Conservation (phyloP, 1,140 invertebrate genomes). For the Nautilus pompilius region DNA sequence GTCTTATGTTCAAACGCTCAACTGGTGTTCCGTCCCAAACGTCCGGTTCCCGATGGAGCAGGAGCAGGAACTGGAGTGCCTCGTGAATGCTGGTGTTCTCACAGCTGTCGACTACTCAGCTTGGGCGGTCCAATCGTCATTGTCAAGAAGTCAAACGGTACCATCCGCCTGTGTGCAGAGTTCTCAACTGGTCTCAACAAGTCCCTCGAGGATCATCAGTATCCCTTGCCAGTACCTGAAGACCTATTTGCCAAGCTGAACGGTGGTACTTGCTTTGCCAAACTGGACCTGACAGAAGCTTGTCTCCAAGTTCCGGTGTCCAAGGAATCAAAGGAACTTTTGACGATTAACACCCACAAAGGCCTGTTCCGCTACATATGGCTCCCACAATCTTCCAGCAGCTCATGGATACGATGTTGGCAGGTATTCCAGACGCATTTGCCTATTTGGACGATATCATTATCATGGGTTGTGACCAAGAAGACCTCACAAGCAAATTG, state of each 20-base stretch:
- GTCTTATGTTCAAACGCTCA: too few species aligned
- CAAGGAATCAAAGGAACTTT: conserved; percentile 19
- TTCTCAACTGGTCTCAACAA: conserved; percentile 43
- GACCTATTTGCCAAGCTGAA: conserved; percentile 25
- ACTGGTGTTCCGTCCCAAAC: too few species aligned
- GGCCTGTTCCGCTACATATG: conserved; percentile 55
- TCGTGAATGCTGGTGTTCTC: too few species aligned
- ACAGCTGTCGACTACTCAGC: too few species aligned
- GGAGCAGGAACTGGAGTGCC: too few species aligned
- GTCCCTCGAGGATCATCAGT: conserved; percentile 18
- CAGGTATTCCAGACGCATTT: conserved; percentile 19
- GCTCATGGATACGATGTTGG: conserved; percentile 52
- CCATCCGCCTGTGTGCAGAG: conserved; percentile 28
- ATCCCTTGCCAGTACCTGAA: conserved; percentile 21
- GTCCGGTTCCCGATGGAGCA: too few species aligned
- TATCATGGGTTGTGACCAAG: conserved; percentile 1
- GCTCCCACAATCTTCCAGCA: conserved; percentile 58
- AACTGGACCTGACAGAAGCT: conserved; percentile 34
- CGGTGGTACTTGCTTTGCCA: conserved; percentile 20
- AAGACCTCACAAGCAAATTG: conserved; percentile 17
- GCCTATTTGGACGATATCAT: conserved; percentile 17
- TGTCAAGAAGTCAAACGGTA: conserved; percentile 19
- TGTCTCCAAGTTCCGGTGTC: conserved; percentile 37
- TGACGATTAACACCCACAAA: conserved; percentile 46
- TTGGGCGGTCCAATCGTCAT: conserved; percentile 29